Evolutionary conservation across 2,113 vertebrate genomes (phyloP), one percentile per base, ranked within the genome.

Genomic region (Riparia riparia): DNA sequence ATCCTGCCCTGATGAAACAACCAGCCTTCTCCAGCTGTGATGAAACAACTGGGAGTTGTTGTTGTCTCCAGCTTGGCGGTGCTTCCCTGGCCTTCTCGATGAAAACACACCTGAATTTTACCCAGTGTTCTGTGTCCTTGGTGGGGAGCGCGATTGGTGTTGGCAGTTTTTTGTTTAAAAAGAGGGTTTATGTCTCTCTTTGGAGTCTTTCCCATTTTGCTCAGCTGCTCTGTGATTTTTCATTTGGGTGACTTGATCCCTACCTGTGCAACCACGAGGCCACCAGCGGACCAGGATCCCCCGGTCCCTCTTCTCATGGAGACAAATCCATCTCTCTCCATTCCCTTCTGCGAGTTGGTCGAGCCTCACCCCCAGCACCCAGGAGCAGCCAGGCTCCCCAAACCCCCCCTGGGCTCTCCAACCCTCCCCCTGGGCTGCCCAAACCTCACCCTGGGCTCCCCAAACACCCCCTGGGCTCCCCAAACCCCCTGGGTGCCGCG

Each of bases 401-500:
- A 6, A 26, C 0, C 28, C 42, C 7, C 44, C 2, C 25, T n/a
- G 1, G 10, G 21, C 45, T 80, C 20, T 91, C 44, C 65, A 34
- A 18, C 16, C 0, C 10, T 45, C 37, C 42, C 5, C 37, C 32
- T 0, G 1, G 14, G 28, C 11, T 42, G 7, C 58, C 14, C 49
- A 41, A 14, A 68, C 1, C 20, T 41, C 58, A n/a, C 25, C 10
- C 24, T 1, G 68, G 7, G 37, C 17, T 42, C 29, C 34, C 45
- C 34, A 74, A 19, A 49, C 1, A 18, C 32, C 34, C 32, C 3
- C 17, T 0, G 1, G 19, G 6, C 7, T 76, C 25, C 93, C 45
- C 68, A 14, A 14, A 29, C 12, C 16, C 1, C 26, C n/a, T 1
- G n/a, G 47, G n/a, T 19, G 51, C 53, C 0, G 0, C 3, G 63